A percentile compares a stretch with the other conserved stretches of the same genome.
Conservation (phyloP, 2,888 invertebrate genomes). For the Pristionchus mayeri region DNA sequence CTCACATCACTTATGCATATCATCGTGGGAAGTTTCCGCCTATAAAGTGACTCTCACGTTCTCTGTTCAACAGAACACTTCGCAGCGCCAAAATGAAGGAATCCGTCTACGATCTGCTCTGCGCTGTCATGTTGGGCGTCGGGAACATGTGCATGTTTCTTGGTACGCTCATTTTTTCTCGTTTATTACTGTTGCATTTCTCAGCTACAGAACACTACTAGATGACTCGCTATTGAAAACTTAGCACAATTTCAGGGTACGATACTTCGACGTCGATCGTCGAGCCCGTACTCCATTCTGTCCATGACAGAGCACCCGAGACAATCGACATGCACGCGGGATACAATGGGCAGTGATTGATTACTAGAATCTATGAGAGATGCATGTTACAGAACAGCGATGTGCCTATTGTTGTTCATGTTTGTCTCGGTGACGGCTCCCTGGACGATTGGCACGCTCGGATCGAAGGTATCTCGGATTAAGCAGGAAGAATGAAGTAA, state of each 20-base stretch:
- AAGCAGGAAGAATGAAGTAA: no score
- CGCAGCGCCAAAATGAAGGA: conserved; percentile 21
- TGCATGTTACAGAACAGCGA: not conserved
- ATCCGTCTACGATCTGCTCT: conserved; percentile 51
- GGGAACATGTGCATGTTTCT: conserved; percentile 63
- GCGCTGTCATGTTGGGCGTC: no score
- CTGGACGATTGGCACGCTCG: conserved; percentile 12
- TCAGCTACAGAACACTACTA: no score
- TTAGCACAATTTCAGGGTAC: conserved; percentile 29
- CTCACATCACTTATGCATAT: no score
- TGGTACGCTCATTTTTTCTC: conserved; percentile 50
- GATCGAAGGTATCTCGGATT: conserved; percentile 31
- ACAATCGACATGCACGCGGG: conserved; percentile 58
- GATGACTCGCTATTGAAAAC: no score
- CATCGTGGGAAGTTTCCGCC: not conserved
- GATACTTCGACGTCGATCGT: conserved; percentile 56
- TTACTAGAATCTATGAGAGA: no score
- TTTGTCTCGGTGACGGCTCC: not conserved
- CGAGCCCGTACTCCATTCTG: conserved; percentile 64
- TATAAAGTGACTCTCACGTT: not conserved
- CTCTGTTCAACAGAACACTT: no score
- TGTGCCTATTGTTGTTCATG: not conserved
- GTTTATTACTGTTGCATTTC: no score
- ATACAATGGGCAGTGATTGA: conserved; percentile 61
- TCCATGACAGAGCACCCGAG: conserved; percentile 59